phyloP scores from a whole-genome alignment of 1,140 invertebrate species.

The Solenopsis fugax region DNA sequence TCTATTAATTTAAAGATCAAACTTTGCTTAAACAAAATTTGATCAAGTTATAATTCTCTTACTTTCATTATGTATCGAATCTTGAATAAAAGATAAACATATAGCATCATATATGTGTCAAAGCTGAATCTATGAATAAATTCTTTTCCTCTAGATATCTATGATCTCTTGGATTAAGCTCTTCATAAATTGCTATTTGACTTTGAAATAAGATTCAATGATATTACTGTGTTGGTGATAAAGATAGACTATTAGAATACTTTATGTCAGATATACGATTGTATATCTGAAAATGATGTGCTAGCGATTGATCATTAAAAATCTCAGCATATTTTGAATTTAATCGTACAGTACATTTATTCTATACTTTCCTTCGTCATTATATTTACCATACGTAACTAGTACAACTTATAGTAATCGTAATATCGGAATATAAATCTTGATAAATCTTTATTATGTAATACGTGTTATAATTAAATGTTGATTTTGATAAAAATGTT shows the following conservation, averaged over 20 bases:
- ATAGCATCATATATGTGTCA: background rate
- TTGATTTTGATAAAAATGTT: background rate
- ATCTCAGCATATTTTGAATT: background rate
- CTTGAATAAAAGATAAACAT: background rate
- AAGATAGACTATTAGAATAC: conserved; percentile 8
- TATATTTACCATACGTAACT: background rate
- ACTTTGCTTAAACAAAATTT: background rate
- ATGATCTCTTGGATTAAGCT: background rate
- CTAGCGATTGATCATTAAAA: background rate
- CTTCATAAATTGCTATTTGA: conserved; percentile 1
- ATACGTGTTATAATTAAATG: conserved; percentile 1
- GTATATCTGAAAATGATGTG: background rate
- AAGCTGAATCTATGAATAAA: background rate
- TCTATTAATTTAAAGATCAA: background rate
- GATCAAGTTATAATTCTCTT: background rate
- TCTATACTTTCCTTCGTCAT: background rate
- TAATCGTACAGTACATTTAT: background rate
- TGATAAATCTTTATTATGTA: background rate
- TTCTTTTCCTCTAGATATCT: background rate
- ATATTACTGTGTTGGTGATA: background rate
- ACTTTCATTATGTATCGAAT: background rate
- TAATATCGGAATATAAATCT: background rate
- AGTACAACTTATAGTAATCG: background rate
- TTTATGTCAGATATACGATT: background rate
- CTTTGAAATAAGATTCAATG: background rate